Evolutionary conservation across 2,797 vertebrate genomes (phyloP), one percentile per base, ranked within the genome.

Genomic region (Sarcophilus harrisii): DNA sequence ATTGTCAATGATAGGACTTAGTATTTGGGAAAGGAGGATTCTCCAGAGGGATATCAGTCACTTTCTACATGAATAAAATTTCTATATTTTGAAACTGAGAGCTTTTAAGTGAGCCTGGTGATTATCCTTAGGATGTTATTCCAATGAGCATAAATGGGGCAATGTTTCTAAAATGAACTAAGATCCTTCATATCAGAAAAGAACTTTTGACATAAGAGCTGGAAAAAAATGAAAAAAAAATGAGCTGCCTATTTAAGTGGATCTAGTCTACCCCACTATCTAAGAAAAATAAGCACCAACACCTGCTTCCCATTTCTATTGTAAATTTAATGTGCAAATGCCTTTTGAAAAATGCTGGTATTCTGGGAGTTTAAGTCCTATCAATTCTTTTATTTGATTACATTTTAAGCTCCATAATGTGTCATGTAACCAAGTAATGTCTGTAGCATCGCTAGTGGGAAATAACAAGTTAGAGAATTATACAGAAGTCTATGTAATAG

Each of bases 381-480:
- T 92, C 27, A 95, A 66, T 94, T 94, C n/a, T 97, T 91, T 96
- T 98, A 97, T 97, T 97, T 98, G 94, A 95, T 97, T 95, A 93
- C 94, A 94, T 95, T 96, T 96, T 94, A 96, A 91, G 57, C 57
- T 94, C 94, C 62, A 66, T 93, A 96, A 97, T 97, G 49, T 97
- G 30, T 98, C 97, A 96, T 96, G 90, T 95, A 96, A 98, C 96
- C 95, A 98, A 98, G 94, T 96, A 97, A 98, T 97, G 95, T 58
- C 94, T 96, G 2, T 92, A 73, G 57, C 87, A 57, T 95, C 97
- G 94, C 94, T 97, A 45, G 81, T 90, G 91, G 92, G 93, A 97
- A 98, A 97, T 21, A 96, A 91, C 21, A 92, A 91, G 57, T 94
- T 94, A 95, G 30, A 90, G 60, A 98, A 98, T 98, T 97, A 95